phyloP scores from a whole-genome alignment of 2,888 invertebrate genomes.

The Troides oblongomaculatus region DNA sequence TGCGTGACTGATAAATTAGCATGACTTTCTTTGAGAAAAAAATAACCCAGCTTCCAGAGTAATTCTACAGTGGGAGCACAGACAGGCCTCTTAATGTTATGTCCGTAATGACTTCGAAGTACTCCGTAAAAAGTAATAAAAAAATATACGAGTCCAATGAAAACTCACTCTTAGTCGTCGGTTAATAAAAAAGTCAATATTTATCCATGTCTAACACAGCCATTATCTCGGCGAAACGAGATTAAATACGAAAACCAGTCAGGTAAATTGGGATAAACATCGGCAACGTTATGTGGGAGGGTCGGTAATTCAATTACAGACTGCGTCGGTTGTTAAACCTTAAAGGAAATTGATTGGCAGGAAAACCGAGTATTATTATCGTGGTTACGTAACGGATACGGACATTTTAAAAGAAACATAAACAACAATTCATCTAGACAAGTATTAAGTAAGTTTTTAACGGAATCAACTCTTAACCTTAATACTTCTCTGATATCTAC shows the following conservation, averaged over 20 bases:
- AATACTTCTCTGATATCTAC: too few relatives aligned
- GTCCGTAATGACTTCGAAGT: too few relatives aligned
- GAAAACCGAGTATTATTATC: slow-evolving; percentile 14
- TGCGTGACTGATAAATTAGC: too few relatives aligned
- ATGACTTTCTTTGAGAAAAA: too few relatives aligned
- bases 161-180: background rate
- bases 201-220: background rate
- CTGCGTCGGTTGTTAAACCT: slow-evolving; percentile 17
- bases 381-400: slow-evolving; percentile 8
- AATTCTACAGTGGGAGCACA: too few relatives aligned
- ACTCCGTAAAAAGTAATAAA: background rate
- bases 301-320: slow-evolving; percentile 21
- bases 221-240: background rate
- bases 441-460: too few relatives aligned
- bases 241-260: slow-evolving; percentile 1
- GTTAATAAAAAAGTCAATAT: background rate
- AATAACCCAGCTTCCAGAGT: too few relatives aligned
- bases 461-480: background rate
- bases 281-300: slow-evolving; percentile 12
- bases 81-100: too few relatives aligned
- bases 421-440: background rate
- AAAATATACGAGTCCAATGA: background rate
- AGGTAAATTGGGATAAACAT: slow-evolving; percentile 23
- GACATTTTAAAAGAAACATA: background rate
- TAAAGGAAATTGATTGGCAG: slow-evolving; percentile 22